phyloP scores from a whole-genome alignment of 1,140 invertebrate genomes.

The Eriocheir sinensis region DNA sequence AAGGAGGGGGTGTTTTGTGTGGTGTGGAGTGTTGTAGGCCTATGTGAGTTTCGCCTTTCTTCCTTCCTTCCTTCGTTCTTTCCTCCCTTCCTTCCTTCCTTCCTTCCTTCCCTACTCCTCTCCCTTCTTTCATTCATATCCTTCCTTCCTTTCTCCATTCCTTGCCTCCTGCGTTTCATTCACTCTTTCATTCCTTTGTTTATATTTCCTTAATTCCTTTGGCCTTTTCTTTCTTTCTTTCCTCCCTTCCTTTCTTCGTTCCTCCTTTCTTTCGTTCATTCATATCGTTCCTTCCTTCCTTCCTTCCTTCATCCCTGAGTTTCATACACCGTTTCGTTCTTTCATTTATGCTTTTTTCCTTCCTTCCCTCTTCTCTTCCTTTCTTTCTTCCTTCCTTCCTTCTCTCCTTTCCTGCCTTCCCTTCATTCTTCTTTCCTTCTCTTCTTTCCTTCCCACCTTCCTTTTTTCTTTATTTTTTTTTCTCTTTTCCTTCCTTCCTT shows the following conservation, averaged over 20 bases:
- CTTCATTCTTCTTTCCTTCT: not conserved
- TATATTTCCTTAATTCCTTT: too few relatives aligned
- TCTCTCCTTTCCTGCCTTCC: not conserved
- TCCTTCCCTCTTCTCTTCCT: not conserved
- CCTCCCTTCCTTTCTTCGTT: too few relatives aligned
- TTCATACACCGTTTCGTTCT: not conserved
- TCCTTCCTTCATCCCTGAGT: too few relatives aligned
- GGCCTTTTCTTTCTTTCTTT: too few relatives aligned
- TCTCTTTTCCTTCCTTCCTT: not conserved
- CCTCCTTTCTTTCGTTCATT: too few relatives aligned
- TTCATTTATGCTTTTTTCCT: not conserved
- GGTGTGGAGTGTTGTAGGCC: too few relatives aligned
- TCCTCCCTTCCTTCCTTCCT: slow-evolving; percentile 6
- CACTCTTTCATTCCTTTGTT: too few relatives aligned
- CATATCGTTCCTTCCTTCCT: too few relatives aligned
- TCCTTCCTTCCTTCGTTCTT: not conserved
- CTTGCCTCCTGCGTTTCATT: not conserved
- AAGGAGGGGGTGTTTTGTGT: too few relatives aligned
- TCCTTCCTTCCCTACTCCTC: not conserved
- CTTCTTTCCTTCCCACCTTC: too few relatives aligned
- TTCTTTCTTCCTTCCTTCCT: not conserved
- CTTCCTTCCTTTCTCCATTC: not conserved
- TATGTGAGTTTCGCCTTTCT: too few relatives aligned
- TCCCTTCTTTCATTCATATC: not conserved
- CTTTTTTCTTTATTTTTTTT: too few relatives aligned